Conservation (phyloP, 1,140 invertebrate genomes). For the Platyscapa corneri region DNA sequence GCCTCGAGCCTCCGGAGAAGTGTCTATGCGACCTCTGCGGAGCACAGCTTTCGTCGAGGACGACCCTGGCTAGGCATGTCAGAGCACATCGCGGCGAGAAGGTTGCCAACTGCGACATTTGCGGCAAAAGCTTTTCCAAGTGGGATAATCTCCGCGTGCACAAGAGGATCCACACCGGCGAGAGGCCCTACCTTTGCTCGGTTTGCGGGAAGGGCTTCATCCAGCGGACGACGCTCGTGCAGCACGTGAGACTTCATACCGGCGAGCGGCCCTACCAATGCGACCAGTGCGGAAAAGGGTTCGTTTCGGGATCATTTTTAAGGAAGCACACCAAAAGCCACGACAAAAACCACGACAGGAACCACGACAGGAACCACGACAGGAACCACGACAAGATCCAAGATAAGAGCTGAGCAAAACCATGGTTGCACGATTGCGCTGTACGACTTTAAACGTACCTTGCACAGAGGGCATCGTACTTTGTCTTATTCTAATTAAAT, state of each 20-base stretch:
- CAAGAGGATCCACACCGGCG: constrained; percentile 72
- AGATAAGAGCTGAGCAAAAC: neutral
- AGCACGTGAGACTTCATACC: constrained; percentile 75
- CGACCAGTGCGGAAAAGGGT: constrained; percentile 72
- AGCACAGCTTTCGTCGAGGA: constrained; percentile 83
- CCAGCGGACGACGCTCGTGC: constrained; percentile 72
- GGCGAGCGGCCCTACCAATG: constrained; percentile 74
- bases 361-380: no score
- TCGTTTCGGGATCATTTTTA: constrained; percentile 65
- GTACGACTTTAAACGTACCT: no score
- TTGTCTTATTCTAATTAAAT: no score
- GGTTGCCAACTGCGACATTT: constrained; percentile 80
- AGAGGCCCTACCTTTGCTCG: constrained; percentile 76
- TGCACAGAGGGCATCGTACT: no score
- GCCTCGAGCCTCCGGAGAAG: constrained; percentile 77
- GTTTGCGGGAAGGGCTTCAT: constrained; percentile 71
- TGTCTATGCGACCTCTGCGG: constrained; percentile 83
- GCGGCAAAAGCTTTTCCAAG: constrained; percentile 75
- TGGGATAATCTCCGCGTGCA: constrained; percentile 73
- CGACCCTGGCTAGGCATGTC: constrained; percentile 82
- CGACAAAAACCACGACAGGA: neutral
- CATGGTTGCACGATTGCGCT: no score
- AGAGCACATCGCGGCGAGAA: constrained; percentile 84
- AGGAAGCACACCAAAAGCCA: constrained; percentile 62
- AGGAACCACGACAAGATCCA: no score